Conservation (phyloP, 2,797 vertebrate genomes). For the Cryptoblepharus egeriae region DNA sequence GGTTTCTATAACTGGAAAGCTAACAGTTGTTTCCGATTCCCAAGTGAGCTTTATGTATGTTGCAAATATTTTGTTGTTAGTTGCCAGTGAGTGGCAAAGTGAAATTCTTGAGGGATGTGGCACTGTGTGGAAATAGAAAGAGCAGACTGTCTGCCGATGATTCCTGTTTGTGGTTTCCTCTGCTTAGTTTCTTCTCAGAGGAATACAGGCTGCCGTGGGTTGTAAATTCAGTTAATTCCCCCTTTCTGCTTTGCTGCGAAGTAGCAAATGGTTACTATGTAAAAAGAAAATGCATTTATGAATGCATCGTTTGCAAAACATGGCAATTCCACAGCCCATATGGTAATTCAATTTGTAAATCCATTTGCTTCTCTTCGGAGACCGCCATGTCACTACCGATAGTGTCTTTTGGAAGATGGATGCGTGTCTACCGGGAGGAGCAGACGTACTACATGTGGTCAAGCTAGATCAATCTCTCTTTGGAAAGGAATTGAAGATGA, state of each 20-base stretch:
- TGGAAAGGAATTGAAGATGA: not conserved
- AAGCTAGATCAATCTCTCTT: too few relatives aligned
- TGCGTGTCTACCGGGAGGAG: too few relatives aligned
- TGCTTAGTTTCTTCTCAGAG: not conserved
- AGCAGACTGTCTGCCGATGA: not conserved
- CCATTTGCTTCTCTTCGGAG: not conserved
- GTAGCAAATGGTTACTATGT: not conserved
- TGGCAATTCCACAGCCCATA: not conserved
- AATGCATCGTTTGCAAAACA: not conserved
- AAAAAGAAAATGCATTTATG: constrained; percentile 1
- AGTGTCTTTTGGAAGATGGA: not conserved
- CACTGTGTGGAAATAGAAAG: not conserved
- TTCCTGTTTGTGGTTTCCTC: not conserved
- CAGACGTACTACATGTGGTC: not conserved
- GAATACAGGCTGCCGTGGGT: not conserved
- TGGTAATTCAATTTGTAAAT: not conserved
- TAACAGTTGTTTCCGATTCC: not conserved
- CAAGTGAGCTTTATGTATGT: not conserved
- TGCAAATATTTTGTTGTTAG: constrained; percentile 15
- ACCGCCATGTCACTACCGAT: not conserved
- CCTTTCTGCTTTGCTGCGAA: not conserved
- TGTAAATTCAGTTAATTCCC: not conserved
- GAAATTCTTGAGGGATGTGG: constrained; percentile 6
- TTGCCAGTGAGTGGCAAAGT: constrained; percentile 1
- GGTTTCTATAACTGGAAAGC: not conserved